Conservation (phyloP, 2,797 vertebrate genomes). For the Passerculus sandwichensis region DNA sequence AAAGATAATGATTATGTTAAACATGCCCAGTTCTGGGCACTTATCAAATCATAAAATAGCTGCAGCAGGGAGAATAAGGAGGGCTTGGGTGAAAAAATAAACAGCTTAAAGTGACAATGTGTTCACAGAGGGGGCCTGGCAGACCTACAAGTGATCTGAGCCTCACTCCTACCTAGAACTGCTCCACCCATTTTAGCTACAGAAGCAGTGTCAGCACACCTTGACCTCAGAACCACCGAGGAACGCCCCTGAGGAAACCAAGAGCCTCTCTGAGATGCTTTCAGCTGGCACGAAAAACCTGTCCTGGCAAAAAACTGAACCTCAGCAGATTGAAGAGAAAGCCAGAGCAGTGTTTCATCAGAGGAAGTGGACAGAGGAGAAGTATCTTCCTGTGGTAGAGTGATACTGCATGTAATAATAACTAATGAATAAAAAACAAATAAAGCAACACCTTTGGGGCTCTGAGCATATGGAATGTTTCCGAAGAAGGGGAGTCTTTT, state of each 20-base stretch:
- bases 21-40: constrained; percentile 19
- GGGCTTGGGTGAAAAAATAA: constrained; percentile 25
- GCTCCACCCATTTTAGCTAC: neutral
- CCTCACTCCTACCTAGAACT: neutral
- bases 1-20: constrained; percentile 71
- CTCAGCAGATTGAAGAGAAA: constrained; percentile 28
- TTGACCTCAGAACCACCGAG: neutral
- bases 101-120: constrained; percentile 19
- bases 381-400: constrained; percentile 27
- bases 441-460: constrained; percentile 95
- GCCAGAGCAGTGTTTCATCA: constrained; percentile 11
- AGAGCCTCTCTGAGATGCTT: neutral
- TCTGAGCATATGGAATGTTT: constrained; percentile 99
- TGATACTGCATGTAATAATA: constrained; percentile 46
- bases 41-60: constrained; percentile 46
- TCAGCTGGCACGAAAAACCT: neutral
- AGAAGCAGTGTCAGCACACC: neutral
- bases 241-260: neutral
- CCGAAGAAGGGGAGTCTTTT: constrained; percentile 99
- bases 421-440: constrained; percentile 78
- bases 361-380: constrained; percentile 46
- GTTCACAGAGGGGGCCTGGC: neutral
- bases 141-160: neutral
- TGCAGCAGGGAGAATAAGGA: constrained; percentile 43
- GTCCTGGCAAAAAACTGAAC: neutral